Conservation (phyloP, 2,888 invertebrate species). For the Eustalomyia histrio region DNA sequence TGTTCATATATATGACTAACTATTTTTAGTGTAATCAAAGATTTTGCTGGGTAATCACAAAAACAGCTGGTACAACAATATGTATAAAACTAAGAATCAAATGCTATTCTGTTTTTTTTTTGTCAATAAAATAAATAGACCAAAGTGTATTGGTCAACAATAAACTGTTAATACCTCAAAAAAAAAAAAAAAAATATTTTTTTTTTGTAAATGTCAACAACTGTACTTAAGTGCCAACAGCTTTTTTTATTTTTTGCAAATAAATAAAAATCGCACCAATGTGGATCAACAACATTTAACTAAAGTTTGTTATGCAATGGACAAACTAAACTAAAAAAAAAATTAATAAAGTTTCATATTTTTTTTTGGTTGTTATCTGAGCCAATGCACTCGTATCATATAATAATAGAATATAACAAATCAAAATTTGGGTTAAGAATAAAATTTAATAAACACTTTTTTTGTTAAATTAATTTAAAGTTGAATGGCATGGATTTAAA, state of each 20-base stretch:
- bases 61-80: no score
- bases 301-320: constrained; percentile 29
- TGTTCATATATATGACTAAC: no score
- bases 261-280: neutral
- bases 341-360: constrained; percentile 3
- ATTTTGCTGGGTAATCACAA: no score
- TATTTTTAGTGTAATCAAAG: no score
- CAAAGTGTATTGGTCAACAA: constrained; percentile 4
- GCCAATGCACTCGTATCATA: neutral
- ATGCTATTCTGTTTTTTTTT: neutral
- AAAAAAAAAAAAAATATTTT: neutral
- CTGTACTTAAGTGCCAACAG: constrained; percentile 7
- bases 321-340: constrained; percentile 7
- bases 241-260: constrained; percentile 1
- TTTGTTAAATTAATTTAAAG: neutral
- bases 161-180: constrained; percentile 15
- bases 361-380: neutral
- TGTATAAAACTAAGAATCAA: neutral
- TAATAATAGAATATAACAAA: constrained; percentile 2
- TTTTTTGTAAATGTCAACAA: constrained; percentile 27
- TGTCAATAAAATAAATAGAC: neutral
- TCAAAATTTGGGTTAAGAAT: constrained; percentile 16
- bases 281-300: constrained; percentile 33
- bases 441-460: constrained; percentile 14
- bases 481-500: neutral